Percentiles rank a stretch among this genome's conserved stretches.
Conservation (phyloP, 2,113 vertebrate species). For the Dendrocopos noguchii region DNA sequence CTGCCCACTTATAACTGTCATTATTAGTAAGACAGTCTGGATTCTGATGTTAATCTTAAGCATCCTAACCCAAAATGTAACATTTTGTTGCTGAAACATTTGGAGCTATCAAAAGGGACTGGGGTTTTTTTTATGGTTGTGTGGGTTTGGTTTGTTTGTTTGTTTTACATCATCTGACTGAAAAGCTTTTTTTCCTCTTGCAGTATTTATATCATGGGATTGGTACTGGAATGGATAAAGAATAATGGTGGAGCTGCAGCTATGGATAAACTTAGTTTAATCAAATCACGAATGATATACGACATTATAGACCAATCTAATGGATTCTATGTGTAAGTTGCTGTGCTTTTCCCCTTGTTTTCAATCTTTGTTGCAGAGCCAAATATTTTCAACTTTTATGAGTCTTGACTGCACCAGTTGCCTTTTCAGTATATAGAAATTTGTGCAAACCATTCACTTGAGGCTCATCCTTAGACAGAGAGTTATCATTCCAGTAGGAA, state of each 20-base stretch:
- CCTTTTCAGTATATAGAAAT: background rate
- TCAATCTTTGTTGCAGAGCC: background rate
- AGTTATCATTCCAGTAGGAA: background rate
- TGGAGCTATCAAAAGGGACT: background rate
- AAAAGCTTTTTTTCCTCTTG: background rate
- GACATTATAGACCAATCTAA: constrained; percentile 88
- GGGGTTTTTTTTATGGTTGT: no score
- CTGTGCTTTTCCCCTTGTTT: background rate
- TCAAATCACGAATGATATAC: constrained; percentile 90
- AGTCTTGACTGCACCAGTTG: background rate
- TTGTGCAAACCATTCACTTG: background rate
- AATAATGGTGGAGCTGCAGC: constrained; percentile 85
- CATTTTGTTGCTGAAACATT: background rate
- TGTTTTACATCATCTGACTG: background rate
- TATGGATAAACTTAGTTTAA: constrained; percentile 87
- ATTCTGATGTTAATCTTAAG: background rate
- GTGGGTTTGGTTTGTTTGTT: no score
- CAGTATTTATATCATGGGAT: constrained; percentile 93
- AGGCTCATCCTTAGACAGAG: background rate
- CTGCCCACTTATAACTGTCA: background rate
- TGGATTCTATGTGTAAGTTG: constrained; percentile 91
- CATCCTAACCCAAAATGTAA: background rate
- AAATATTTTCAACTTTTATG: background rate
- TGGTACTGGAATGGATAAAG: constrained; percentile 96
- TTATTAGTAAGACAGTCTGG: background rate